These are phyloP conservation scores for Silurus glanis DNA, from an alignment of 2,113 vertebrate species.

Conservation along the genomic window DNA sequence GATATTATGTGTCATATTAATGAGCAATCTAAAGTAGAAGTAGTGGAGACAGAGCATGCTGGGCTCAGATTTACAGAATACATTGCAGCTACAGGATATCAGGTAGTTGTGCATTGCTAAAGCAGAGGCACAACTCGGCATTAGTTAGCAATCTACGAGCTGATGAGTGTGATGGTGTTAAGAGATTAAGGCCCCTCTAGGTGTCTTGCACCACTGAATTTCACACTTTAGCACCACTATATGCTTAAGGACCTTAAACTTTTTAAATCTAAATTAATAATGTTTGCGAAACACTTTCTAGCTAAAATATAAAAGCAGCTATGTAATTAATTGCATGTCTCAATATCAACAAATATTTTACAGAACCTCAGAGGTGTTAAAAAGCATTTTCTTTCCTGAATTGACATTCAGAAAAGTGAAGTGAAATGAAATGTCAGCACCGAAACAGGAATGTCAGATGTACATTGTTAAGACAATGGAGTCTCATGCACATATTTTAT, in stretches of 20 bases:
- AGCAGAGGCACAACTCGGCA: background rate
- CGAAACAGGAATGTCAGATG: background rate
- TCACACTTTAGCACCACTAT: too few relatives aligned
- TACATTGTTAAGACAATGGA: background rate
- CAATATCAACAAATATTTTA: background rate
- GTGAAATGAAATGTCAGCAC: background rate
- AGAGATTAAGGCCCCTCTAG: background rate
- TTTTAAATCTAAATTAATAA: background rate
- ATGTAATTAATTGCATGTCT: background rate
- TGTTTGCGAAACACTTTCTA: background rate
- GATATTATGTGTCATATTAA: background rate
- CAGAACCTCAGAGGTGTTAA: background rate
- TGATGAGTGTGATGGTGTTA: background rate
- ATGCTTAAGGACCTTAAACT: too few relatives aligned
- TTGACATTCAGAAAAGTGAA: background rate
- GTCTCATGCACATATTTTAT: background rate
- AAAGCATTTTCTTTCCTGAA: too few relatives aligned
- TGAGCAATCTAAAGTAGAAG: background rate
- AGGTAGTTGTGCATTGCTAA: background rate
- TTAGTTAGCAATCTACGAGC: background rate
- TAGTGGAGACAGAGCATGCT: background rate
- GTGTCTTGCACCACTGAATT: too few relatives aligned
- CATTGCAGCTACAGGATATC: background rate
- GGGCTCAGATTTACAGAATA: background rate
- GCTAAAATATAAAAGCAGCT: background rate